These are phyloP conservation scores for Drosophila dunni DNA, from an alignment of 1,140 invertebrate genomes.

Conservation along the genomic window DNA sequence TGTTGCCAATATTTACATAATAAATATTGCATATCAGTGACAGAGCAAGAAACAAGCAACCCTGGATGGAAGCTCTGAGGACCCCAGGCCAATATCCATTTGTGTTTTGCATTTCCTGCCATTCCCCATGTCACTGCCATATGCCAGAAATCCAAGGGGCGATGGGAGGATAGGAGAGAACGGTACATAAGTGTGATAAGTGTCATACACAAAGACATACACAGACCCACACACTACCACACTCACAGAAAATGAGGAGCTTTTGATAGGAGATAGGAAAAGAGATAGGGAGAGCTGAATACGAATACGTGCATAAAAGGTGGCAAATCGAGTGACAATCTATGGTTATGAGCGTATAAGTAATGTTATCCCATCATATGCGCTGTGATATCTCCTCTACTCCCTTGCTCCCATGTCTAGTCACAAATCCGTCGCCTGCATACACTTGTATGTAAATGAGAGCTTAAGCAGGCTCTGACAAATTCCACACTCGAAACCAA, in stretches of 20 bases:
- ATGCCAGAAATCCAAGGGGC: constrained; percentile 38
- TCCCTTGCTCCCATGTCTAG: neutral
- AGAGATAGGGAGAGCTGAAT: constrained; percentile 31
- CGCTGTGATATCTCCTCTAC: neutral
- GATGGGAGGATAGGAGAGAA: neutral
- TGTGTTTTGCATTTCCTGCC: constrained; percentile 34
- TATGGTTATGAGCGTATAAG: constrained; percentile 65
- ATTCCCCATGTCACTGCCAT: constrained; percentile 29
- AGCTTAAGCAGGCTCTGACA: constrained; percentile 63
- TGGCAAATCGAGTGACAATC: constrained; percentile 69
- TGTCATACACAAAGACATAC: constrained; percentile 25
- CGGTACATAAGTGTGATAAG: constrained; percentile 48
- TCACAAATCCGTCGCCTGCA: constrained; percentile 5
- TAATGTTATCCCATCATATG: constrained; percentile 42
- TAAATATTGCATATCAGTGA: constrained; percentile 74
- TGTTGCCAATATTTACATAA: constrained; percentile 79
- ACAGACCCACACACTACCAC: neutral
- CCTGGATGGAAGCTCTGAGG: neutral
- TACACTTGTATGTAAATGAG: constrained; percentile 63
- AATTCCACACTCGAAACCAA: constrained; percentile 20
- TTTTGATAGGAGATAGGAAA: neutral
- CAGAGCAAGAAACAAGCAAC: constrained; percentile 25
- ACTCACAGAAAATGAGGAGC: neutral
- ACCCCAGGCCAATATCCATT: constrained; percentile 39
- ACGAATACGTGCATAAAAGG: constrained; percentile 45